A percentile compares a stretch with the other conserved stretches of the same genome.
phyloP scores from a whole-genome alignment of 2,797 vertebrate species.

The Melopsittacus undulatus region DNA sequence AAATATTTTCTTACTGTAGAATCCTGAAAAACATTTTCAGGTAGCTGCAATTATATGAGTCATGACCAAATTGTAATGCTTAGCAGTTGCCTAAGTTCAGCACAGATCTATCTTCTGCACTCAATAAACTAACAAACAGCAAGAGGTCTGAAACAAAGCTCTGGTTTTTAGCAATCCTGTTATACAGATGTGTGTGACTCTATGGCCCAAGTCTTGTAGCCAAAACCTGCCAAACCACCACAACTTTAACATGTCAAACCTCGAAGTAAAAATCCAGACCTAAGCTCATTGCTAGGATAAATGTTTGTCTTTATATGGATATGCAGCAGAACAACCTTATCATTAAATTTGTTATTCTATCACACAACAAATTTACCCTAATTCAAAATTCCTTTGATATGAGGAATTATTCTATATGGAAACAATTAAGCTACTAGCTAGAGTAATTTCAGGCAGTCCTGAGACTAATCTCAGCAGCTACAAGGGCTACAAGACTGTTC shows the following conservation, averaged over 20 bases:
- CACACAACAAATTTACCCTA: constrained; percentile 20
- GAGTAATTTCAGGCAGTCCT: constrained; percentile 32
- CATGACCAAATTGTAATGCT: not conserved
- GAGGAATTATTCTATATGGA: constrained; percentile 23
- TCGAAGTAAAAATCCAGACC: not conserved
- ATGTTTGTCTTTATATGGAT: constrained; percentile 8
- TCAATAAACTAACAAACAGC: not conserved
- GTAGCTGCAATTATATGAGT: not conserved
- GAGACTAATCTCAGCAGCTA: constrained; percentile 14
- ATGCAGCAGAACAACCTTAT: constrained; percentile 22
- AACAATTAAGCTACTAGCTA: constrained; percentile 46
- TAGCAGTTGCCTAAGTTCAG: not conserved
- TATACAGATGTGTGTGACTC: not conserved
- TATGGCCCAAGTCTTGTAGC: not conserved
- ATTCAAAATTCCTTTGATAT: constrained; percentile 45
- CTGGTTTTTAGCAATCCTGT: not conserved
- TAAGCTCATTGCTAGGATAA: not conserved
- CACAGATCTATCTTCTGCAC: not conserved
- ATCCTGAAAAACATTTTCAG: not conserved
- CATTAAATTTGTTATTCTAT: constrained; percentile 42
- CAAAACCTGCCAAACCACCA: not conserved
- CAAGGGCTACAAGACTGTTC: not conserved
- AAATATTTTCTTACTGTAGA: not conserved
- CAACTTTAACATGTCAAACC: not conserved
- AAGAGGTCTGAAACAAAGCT: not conserved